Evolutionary conservation across 1,140 invertebrate species (phyloP).

Genomic region (Aleiodes sp.): DNA sequence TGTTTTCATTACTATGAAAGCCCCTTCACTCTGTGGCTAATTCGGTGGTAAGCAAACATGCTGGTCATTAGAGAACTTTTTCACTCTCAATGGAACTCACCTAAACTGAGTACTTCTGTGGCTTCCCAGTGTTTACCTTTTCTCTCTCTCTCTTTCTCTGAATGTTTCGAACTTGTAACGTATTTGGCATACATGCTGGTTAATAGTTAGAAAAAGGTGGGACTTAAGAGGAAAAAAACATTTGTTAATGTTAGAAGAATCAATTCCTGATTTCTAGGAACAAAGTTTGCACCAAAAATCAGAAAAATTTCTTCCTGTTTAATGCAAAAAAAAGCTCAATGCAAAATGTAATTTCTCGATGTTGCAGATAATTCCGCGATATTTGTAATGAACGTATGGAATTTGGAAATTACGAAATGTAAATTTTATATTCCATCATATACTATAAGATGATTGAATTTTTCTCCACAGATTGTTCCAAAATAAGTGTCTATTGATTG

Average conservation of each 20-base stretch:
- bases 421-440: too few relatives aligned
- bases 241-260: too few relatives aligned
- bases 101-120: neutral
- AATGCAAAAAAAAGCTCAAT: too few relatives aligned
- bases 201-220: neutral
- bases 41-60: conserved; percentile 54
- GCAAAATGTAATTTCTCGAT: too few relatives aligned
- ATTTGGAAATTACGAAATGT: too few relatives aligned
- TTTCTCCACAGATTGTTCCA: neutral
- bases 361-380: too few relatives aligned
- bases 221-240: too few relatives aligned
- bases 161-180: neutral
- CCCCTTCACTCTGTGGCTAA: conserved; percentile 45
- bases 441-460: neutral
- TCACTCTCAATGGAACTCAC: conserved; percentile 24
- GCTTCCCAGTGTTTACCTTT: conserved; percentile 24
- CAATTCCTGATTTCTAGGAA: too few relatives aligned
- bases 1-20: neutral
- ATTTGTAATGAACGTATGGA: too few relatives aligned
- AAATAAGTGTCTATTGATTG: conserved; percentile 49
- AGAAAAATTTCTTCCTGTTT: neutral
- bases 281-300: too few relatives aligned
- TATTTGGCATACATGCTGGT: conserved; percentile 6
- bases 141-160: neutral
- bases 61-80: conserved; percentile 53